A percentile compares a stretch with the other conserved stretches of the same genome.
phyloP scores from a whole-genome alignment of 2,113 vertebrate genomes.

The Tenrec ecaudatus region DNA sequence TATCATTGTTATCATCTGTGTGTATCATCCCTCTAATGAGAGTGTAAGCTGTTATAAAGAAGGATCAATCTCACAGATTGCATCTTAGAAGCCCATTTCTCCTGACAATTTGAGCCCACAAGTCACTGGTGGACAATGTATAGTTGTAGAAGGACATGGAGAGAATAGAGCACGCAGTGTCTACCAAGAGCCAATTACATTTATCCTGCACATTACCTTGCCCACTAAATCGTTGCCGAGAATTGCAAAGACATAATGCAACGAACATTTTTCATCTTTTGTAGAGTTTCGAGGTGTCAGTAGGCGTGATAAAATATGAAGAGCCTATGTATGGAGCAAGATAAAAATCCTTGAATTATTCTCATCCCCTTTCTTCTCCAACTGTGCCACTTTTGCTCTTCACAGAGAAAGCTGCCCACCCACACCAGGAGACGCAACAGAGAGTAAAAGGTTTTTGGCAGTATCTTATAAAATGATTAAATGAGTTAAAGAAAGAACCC shows the following conservation, averaged over 20 bases:
- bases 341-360: constrained; percentile 4
- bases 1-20: neutral
- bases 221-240: constrained; percentile 13
- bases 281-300: neutral
- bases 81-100: neutral
- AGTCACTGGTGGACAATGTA: neutral
- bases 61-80: neutral
- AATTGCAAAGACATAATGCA: constrained; percentile 35
- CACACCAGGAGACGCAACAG: neutral
- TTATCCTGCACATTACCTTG: neutral
- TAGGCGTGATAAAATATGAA: constrained; percentile 16
- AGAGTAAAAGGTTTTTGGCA: neutral
- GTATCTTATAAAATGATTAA: neutral
- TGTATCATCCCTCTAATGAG: constrained; percentile 17
- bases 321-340: neutral
- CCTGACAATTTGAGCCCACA: neutral
- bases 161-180: neutral
- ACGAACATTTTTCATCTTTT: neutral
- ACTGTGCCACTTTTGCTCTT: constrained; percentile 33
- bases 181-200: neutral
- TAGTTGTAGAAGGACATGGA: neutral
- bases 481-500: neutral
- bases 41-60: neutral
- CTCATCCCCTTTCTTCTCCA: neutral
- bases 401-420: neutral